Percentiles rank a stretch among this genome's conserved stretches.
Evolutionary conservation across 2,113 vertebrate species (phyloP).

Genomic region (Chamaea fasciata): DNA sequence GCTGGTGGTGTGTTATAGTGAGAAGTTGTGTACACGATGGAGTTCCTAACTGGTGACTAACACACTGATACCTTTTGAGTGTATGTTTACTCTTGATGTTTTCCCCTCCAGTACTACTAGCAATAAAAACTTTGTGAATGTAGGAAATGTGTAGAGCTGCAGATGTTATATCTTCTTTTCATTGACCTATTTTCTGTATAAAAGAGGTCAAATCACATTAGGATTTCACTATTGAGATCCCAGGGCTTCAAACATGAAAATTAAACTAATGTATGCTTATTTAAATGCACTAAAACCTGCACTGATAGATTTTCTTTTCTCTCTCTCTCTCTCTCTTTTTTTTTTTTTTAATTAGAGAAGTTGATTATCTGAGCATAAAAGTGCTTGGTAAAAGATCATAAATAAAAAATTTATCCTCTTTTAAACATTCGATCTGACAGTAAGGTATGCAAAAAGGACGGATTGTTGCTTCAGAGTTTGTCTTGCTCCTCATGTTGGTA

Average conservation of each 20-base stretch:
- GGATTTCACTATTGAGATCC: not conserved
- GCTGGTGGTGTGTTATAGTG: not conserved
- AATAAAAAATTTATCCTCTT: constrained; percentile 3
- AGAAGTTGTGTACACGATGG: not conserved
- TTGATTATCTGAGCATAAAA: constrained; percentile 15
- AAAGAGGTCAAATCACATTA: constrained; percentile 15
- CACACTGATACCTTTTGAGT: not conserved
- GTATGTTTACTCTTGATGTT: not conserved
- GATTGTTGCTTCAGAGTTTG: not conserved
- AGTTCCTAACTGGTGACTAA: not conserved
- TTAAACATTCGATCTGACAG: constrained; percentile 21
- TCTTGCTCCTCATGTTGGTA: not conserved
- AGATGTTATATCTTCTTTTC: not conserved
- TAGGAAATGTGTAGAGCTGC: not conserved
- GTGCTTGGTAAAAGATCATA: not conserved
- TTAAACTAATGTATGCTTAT: not conserved
- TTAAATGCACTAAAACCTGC: not conserved
- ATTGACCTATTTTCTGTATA: not conserved
- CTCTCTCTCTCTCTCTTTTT: not conserved
- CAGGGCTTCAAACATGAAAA: not conserved
- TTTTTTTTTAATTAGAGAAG: not conserved
- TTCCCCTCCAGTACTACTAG: not conserved
- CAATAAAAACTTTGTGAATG: not conserved
- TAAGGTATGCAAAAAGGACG: not conserved
- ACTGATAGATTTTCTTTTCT: not conserved